Percentiles rank a stretch among this genome's conserved stretches.
These are phyloP conservation scores for Agonopterix arenella DNA, from an alignment of 2,888 invertebrate genomes.

Conservation along the genomic window DNA sequence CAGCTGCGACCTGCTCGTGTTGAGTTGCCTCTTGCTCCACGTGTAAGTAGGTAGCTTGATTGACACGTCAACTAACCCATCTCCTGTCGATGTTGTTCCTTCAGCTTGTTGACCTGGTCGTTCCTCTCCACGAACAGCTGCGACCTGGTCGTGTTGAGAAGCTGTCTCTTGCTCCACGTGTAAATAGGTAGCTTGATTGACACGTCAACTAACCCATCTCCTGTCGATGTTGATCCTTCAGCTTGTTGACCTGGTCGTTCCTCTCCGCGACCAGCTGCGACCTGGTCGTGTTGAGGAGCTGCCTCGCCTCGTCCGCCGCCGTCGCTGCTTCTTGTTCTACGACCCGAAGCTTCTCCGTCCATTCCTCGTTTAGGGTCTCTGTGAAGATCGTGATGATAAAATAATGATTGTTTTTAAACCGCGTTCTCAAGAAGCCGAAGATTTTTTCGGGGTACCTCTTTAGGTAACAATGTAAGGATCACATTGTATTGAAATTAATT, in stretches of 20 bases:
- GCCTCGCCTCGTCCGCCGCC: constrained; percentile 55
- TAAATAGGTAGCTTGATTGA: no score
- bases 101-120: constrained; percentile 59
- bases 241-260: constrained; percentile 53
- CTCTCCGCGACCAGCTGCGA: constrained; percentile 52
- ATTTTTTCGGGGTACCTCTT: no score
- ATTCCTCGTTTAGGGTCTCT: constrained; percentile 58
- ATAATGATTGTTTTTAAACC: not conserved
- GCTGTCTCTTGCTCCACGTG: constrained; percentile 48
- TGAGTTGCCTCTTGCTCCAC: constrained; percentile 37
- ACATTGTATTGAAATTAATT: no score
- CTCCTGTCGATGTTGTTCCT: constrained; percentile 77
- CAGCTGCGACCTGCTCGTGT: constrained; percentile 48
- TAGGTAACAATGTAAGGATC: no score
- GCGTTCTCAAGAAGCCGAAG: not conserved
- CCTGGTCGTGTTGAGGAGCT: constrained; percentile 52
- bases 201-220: constrained; percentile 72
- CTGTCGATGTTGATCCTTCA: constrained; percentile 76
- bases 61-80: constrained; percentile 62
- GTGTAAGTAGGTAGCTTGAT: no score
- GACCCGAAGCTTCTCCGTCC: constrained; percentile 45
- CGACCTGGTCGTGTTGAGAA: constrained; percentile 51
- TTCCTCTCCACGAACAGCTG: constrained; percentile 58
- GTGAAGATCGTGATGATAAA: constrained; percentile 3
- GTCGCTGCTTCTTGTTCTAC: constrained; percentile 52